Evolutionary conservation across 2,888 invertebrate species (phyloP).

Genomic region (Spilosoma lubricipeda): DNA sequence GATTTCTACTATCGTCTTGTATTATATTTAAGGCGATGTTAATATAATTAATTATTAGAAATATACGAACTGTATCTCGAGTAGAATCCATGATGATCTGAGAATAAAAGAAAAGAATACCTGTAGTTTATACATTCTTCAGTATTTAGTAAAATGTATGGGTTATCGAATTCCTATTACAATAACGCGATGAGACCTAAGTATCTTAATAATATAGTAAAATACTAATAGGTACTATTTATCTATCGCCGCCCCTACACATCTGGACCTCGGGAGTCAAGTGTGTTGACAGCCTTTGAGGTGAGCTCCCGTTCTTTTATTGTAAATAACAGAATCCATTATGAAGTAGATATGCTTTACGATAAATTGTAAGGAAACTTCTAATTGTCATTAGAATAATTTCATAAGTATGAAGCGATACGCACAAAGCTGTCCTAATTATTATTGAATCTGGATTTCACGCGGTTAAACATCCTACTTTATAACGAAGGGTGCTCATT

Average conservation of each 20-base stretch:
- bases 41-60: conserved; percentile 19
- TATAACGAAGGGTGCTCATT: conserved; percentile 74
- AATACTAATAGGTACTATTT: too few species aligned
- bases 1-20: conserved; percentile 6
- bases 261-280: background rate
- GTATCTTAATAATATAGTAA: too few species aligned
- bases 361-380: background rate
- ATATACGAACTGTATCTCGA: conserved; percentile 53
- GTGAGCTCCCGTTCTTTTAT: background rate
- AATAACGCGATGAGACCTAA: background rate
- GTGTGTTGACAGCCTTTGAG: background rate
- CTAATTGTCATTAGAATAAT: conserved; percentile 7
- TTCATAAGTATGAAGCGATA: background rate
- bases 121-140: conserved; percentile 24
- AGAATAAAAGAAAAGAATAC: conserved; percentile 49
- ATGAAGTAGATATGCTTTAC: too few species aligned
- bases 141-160: background rate
- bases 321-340: background rate
- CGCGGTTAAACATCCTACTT: conserved; percentile 68
- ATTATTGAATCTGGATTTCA: conserved; percentile 44
- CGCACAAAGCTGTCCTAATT: conserved; percentile 13
- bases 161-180: too few species aligned
- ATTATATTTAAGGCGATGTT: conserved; percentile 14
- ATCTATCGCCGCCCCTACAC: too few species aligned
- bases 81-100: conserved; percentile 51